These are phyloP conservation scores for Scaptodrosophila lebanonensis DNA, from an alignment of 1,140 invertebrate species.

Conservation along the genomic window DNA sequence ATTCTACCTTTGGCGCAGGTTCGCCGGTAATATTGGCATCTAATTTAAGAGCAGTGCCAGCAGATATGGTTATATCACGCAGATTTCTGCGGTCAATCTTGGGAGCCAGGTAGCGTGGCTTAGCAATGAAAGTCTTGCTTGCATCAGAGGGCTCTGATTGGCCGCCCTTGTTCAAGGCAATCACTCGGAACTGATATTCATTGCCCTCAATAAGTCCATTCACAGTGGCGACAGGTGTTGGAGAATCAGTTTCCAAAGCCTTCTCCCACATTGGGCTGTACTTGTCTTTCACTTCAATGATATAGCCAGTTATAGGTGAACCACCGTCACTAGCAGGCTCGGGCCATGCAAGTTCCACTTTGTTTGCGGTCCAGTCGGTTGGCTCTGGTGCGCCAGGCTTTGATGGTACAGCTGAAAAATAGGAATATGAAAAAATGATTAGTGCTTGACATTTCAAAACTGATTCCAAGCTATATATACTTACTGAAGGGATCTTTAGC, in stretches of 20 bases:
- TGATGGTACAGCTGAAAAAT: conserved; percentile 82
- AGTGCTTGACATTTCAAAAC: neutral
- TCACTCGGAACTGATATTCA: conserved; percentile 99
- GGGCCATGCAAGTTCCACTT: conserved; percentile 92
- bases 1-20: conserved; percentile 92
- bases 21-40: conserved; percentile 95
- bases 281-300: conserved; percentile 98
- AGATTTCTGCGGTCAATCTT: conserved; percentile 96
- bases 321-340: conserved; percentile 91
- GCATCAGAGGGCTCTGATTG: conserved; percentile 91
- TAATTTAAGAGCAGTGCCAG: conserved; percentile 93
- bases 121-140: conserved; percentile 93
- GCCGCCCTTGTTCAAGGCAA: conserved; percentile 96
- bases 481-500: conserved; percentile 95
- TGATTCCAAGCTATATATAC: conserved; percentile 7
- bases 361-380: conserved; percentile 93
- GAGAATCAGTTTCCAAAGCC: conserved; percentile 86
- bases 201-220: conserved; percentile 96
- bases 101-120: conserved; percentile 93
- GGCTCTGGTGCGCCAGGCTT: conserved; percentile 91
- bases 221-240: conserved; percentile 85
- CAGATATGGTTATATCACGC: conserved; percentile 91
- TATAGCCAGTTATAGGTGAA: conserved; percentile 94
- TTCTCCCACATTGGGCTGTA: conserved; percentile 96
- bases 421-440: conserved; percentile 1